phyloP scores from a whole-genome alignment of 2,888 invertebrate species.

The Kuschelorhynchus macadamiae region DNA sequence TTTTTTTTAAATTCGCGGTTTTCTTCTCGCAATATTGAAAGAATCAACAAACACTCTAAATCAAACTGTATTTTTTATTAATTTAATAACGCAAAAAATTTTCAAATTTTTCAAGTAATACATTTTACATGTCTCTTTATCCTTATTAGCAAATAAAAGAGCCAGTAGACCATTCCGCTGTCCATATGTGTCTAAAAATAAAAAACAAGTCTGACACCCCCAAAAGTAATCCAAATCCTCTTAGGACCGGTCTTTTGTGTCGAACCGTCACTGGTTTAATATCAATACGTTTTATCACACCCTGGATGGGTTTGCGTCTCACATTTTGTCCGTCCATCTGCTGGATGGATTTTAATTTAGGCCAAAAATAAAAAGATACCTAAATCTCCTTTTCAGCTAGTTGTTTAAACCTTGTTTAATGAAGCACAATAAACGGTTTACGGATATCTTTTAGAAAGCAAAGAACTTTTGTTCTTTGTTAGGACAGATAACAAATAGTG shows the following conservation, averaged over 20 bases:
- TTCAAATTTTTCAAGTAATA: too few relatives aligned
- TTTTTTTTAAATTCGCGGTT: too few relatives aligned
- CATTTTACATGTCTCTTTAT: too few relatives aligned
- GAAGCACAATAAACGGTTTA: slow-evolving; percentile 30
- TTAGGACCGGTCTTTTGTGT: slow-evolving; percentile 63
- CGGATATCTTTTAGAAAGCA: too few relatives aligned
- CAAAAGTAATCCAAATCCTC: slow-evolving; percentile 62
- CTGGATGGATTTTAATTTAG: slow-evolving; percentile 47
- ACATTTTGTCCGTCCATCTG: slow-evolving; percentile 57
- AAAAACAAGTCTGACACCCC: slow-evolving; percentile 64
- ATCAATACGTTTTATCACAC: slow-evolving; percentile 65
- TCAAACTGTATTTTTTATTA: too few relatives aligned
- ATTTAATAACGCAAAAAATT: too few relatives aligned
- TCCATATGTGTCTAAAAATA: slow-evolving; percentile 57
- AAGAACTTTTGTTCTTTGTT: too few relatives aligned
- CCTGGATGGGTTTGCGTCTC: slow-evolving; percentile 50
- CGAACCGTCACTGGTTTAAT: slow-evolving; percentile 63
- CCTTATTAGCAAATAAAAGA: too few relatives aligned
- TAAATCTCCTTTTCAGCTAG: background rate
- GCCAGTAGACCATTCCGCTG: slow-evolving; percentile 1
- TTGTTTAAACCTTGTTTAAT: slow-evolving; percentile 9
- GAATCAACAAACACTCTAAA: too few relatives aligned
- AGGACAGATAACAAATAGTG: too few relatives aligned
- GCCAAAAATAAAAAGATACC: slow-evolving; percentile 17
- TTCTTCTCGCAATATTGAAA: too few relatives aligned